Base-by-base conservation (phyloP, 2,797 vertebrate species). In the Malurus splendens region DNA sequence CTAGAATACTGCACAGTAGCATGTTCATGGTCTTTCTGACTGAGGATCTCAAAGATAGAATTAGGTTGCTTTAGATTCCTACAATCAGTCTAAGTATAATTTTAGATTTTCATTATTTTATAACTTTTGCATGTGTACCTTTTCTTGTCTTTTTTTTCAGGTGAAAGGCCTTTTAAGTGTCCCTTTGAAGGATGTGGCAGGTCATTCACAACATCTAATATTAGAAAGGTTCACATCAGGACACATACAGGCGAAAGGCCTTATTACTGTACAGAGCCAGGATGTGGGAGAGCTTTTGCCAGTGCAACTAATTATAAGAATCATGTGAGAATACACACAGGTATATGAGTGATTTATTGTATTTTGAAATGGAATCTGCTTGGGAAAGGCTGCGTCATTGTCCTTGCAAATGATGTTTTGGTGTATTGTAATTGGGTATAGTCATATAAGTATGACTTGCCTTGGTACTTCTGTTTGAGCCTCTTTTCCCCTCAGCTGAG, bases 301-400 rank as follows among this genome's bases (percentile, higher is more conserved):
- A 99, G 99, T 75, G 99, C 99, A 93, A 99, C 99, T 64, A 99
- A 99, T 96, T 99, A 99, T 92, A 99, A 99, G 97, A 99, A 99
- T 96, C 99, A 99, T 27, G 99, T 99, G 98, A 98, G 99, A 95
- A 99, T 99, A 97, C 99, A 99, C 95, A 99, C 99, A 81, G 99
- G 99, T 98, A 97, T 59, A 23, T 56, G 66, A 89, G 38, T 57
- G 32, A 19, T 72, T 61, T 45, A 83, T 91, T 94, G 32, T 85
- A 18, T 75, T 93, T 82, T 86, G 50, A 89, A 79, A 45, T 59
- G 45, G 24, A 64, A 56, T 80, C 61, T 89, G 60, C 20, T 55
- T 91, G 48, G 64, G 57, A 62, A 66, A 39, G 25, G 47, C 85
- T 73, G 18, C 44, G 42, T 79, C 41, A 19, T 82, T 66, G 30